Conservation (phyloP, 2,888 invertebrate genomes). For the Drosophila setosimentum region DNA sequence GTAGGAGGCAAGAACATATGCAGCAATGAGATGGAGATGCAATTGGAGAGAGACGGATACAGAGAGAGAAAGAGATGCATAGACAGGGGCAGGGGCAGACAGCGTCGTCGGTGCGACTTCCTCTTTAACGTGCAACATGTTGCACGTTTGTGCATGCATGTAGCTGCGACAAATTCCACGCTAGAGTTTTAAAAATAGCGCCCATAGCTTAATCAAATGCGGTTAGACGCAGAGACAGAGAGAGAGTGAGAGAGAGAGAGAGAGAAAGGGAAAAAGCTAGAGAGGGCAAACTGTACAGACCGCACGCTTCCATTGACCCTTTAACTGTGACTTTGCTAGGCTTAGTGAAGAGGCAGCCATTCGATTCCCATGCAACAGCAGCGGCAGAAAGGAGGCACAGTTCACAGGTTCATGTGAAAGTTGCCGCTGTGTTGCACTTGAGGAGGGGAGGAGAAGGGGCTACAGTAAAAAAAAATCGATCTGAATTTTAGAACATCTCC, state of each 20-base stretch:
- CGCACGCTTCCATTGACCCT: constrained; percentile 76
- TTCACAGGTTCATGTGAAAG: constrained; percentile 81
- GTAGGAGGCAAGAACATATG: constrained; percentile 38
- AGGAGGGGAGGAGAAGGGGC: not conserved
- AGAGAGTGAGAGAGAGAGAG: not conserved
- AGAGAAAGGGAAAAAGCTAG: not conserved
- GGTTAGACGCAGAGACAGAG: constrained; percentile 9
- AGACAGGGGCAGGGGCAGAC: not conserved
- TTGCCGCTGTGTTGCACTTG: constrained; percentile 65
- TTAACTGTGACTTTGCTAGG: constrained; percentile 32
- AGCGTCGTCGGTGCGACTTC: constrained; percentile 50
- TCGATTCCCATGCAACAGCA: constrained; percentile 23
- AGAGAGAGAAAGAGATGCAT: not conserved
- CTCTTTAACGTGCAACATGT: constrained; percentile 73
- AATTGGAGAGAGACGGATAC: not conserved
- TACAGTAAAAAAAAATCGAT: not conserved
- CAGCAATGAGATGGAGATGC: not conserved
- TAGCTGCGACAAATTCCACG: constrained; percentile 63
- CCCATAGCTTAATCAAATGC: constrained; percentile 78
- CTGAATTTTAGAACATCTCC: not conserved
- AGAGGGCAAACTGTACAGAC: constrained; percentile 15
- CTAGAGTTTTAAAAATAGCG: constrained; percentile 72
- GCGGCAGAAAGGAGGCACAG: constrained; percentile 26
- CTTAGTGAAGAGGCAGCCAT: constrained; percentile 19
- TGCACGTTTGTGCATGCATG: constrained; percentile 54